Conservation (phyloP, 2,797 vertebrate genomes). For the Gambelia wislizenii region DNA sequence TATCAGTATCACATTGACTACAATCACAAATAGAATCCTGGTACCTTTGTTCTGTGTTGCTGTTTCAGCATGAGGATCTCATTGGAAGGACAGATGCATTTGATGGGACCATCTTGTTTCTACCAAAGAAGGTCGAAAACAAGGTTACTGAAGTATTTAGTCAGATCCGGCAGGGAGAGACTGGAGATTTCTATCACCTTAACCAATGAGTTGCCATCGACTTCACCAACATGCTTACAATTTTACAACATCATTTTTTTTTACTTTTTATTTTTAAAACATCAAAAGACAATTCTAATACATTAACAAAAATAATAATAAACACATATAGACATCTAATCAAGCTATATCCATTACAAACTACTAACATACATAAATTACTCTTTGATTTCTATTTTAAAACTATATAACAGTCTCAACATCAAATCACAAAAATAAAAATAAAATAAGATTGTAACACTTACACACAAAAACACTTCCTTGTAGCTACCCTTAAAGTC, state of each 20-base stretch:
- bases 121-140: constrained; percentile 83
- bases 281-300: no score
- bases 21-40: constrained; percentile 89
- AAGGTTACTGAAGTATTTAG: constrained; percentile 88
- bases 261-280: no score
- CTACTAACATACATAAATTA: no score
- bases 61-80: constrained; percentile 88
- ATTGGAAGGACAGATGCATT: constrained; percentile 88
- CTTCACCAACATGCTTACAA: constrained; percentile 93
- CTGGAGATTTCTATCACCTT: constrained; percentile 87
- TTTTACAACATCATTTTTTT: constrained; percentile 97
- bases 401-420: no score
- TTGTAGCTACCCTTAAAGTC: no score
- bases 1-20: constrained; percentile 94
- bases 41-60: constrained; percentile 86
- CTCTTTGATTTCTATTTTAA: no score
- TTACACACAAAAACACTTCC: no score
- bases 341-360: no score
- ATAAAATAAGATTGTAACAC: no score
- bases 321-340: no score
- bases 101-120: constrained; percentile 89
- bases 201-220: constrained; percentile 92
- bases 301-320: no score
- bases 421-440: no score
- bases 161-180: constrained; percentile 86